Base-by-base conservation (phyloP, 2,797 vertebrate genomes). In the Chelidonichthys spinosus region DNA sequence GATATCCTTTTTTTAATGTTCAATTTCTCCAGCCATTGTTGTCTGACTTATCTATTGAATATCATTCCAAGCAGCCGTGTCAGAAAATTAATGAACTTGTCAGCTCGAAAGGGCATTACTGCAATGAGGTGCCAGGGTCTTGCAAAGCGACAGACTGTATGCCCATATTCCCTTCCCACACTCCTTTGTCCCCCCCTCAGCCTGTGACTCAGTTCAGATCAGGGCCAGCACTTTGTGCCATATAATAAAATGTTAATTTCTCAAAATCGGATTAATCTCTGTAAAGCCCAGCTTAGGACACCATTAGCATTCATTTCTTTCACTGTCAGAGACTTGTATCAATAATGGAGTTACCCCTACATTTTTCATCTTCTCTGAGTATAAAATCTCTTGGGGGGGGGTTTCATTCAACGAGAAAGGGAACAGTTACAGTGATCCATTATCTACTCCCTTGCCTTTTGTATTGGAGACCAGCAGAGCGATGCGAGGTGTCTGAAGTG, bases 291-390 rank as follows among this genome's bases (percentile, higher is more conserved):
- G 88, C 85, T 92, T 90, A 92, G 85, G 90, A 89, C 82, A 88
- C 87, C 76, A 92, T 92, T 90, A 93, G 85, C 85, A 94, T 94
- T 93, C 64, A 90, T 92, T 92, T 91, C 81, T 89, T 90, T 89
- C 83, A 88, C 87, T 90, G 83, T 74, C 6, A 4, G 63, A 72
- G 87, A 92, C 88, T 88, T 91, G 84, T 90, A 91, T 94, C 93
- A 94, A 93, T 94, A 94, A 93, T 87, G 66, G 84, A 90, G 87
- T 83, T 81, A 80, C 81, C 85, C 69, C 75, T 90, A 88, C 76
- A 85, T 84, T 90, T 90, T 86, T 84, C 81, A 92, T 93, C 78
- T 85, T 91, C 83, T 87, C 75, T 50, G 78, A 88, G 81, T 89
- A 86, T 85, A 84, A 75, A 85, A 84, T 87, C 83, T 92, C 89